phyloP scores from a whole-genome alignment of 2,888 invertebrate species.

The Tiliacea citrago region DNA sequence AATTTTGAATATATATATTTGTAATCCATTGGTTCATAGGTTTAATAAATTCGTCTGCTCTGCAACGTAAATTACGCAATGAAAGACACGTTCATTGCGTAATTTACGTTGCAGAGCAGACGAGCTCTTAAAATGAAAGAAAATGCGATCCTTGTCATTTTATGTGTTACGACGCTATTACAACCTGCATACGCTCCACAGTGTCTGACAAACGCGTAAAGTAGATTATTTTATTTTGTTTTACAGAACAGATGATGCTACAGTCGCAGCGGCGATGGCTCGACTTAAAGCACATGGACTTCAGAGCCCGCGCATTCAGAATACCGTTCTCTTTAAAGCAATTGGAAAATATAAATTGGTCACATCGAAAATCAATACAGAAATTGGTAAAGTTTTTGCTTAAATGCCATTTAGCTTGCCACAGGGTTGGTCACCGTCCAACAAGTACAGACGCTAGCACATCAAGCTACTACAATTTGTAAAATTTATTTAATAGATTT shows the following conservation, averaged over 20 bases:
- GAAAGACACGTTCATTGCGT: too few species aligned
- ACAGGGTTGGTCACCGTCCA: background rate
- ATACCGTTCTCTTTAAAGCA: constrained; percentile 83
- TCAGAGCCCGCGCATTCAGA: constrained; percentile 78
- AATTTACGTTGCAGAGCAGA: too few species aligned
- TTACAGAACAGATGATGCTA: constrained; percentile 94
- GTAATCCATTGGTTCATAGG: too few species aligned
- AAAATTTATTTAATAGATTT: too few species aligned
- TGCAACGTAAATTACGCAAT: too few species aligned
- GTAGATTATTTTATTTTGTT: background rate
- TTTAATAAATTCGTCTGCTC: too few species aligned
- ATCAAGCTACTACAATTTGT: too few species aligned
- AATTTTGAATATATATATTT: too few species aligned
- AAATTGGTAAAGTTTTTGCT: constrained; percentile 74
- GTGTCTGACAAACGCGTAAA: background rate
- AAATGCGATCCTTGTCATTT: too few species aligned
- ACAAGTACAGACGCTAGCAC: too few species aligned
- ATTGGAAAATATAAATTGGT: constrained; percentile 80
- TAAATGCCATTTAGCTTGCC: background rate
- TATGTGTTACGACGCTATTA: too few species aligned
- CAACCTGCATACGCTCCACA: background rate
- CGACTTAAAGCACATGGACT: constrained; percentile 82
- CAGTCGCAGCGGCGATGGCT: constrained; percentile 95
- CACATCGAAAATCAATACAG: constrained; percentile 79
- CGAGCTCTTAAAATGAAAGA: too few species aligned